These are phyloP conservation scores for Lynx canadensis DNA, from an alignment of 2,113 vertebrate species.

Conservation along the genomic window DNA sequence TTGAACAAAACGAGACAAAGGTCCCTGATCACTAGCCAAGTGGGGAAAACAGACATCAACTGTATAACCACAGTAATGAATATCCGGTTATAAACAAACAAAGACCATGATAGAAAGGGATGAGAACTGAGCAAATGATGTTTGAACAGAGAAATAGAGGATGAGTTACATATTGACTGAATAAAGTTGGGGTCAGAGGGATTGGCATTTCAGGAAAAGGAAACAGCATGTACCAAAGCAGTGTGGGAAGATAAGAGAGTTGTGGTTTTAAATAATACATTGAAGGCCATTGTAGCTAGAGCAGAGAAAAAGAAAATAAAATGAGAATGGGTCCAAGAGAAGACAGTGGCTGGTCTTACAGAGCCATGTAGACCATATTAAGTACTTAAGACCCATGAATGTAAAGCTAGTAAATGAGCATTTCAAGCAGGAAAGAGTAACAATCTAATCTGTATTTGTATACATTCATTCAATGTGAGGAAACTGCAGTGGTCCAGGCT, in stretches of 20 bases:
- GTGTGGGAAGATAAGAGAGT: not conserved
- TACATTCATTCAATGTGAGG: not conserved
- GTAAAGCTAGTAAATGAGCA: not conserved
- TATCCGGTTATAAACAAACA: not conserved
- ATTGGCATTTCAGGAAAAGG: not conserved
- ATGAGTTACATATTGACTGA: not conserved
- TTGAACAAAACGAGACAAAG: not conserved
- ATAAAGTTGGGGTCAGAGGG: not conserved
- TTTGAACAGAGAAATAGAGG: conserved; percentile 36
- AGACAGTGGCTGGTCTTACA: not conserved
- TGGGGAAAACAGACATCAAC: not conserved
- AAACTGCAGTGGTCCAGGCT: not conserved
- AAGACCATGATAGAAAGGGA: conserved; percentile 29
- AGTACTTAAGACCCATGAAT: not conserved
- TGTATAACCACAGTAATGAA: not conserved
- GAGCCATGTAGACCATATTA: not conserved
- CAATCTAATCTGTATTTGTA: not conserved
- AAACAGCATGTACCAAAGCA: not conserved
- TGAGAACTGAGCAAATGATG: not conserved
- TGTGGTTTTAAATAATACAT: not conserved
- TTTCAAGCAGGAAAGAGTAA: conserved; percentile 39
- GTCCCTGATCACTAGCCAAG: not conserved
- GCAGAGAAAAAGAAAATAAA: not conserved
- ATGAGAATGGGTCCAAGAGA: not conserved
- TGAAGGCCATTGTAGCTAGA: not conserved